phyloP scores from a whole-genome alignment of 2,888 invertebrate species.

The Tiphia femorata region DNA sequence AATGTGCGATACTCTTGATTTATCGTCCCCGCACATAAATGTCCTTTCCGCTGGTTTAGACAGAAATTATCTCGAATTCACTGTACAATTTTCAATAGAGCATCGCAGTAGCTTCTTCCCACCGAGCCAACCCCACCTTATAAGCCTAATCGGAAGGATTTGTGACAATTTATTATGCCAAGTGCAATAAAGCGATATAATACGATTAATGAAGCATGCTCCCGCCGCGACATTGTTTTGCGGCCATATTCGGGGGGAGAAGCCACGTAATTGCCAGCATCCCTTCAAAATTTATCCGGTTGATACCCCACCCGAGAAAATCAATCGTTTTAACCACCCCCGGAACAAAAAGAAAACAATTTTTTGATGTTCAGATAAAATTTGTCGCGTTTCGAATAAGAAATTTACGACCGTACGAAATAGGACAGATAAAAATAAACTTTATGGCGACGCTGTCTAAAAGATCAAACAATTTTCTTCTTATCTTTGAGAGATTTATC shows the following conservation, averaged over 20 bases:
- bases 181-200: constrained; percentile 39
- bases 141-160: constrained; percentile 32
- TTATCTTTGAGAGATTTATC: too few species aligned
- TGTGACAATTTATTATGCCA: constrained; percentile 35
- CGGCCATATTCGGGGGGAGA: background rate
- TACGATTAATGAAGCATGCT: constrained; percentile 46
- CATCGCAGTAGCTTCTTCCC: constrained; percentile 10
- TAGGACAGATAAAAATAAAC: too few species aligned
- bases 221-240: constrained; percentile 33
- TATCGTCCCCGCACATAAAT: constrained; percentile 36
- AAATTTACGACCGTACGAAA: too few species aligned
- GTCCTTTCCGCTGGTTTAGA: constrained; percentile 32
- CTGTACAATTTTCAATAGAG: constrained; percentile 12
- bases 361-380: too few species aligned
- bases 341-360: too few species aligned
- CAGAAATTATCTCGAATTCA: constrained; percentile 15
- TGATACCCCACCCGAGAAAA: too few species aligned
- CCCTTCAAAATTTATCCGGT: too few species aligned
- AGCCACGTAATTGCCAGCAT: too few species aligned
- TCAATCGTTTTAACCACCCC: too few species aligned
- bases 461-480: too few species aligned
- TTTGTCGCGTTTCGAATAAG: too few species aligned
- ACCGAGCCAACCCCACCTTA: constrained; percentile 16
- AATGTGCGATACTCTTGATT: constrained; percentile 41
- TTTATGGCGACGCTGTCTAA: too few species aligned